Evolutionary conservation across 1,140 invertebrate species (phyloP).

Genomic region (Archivesica marissinica): DNA sequence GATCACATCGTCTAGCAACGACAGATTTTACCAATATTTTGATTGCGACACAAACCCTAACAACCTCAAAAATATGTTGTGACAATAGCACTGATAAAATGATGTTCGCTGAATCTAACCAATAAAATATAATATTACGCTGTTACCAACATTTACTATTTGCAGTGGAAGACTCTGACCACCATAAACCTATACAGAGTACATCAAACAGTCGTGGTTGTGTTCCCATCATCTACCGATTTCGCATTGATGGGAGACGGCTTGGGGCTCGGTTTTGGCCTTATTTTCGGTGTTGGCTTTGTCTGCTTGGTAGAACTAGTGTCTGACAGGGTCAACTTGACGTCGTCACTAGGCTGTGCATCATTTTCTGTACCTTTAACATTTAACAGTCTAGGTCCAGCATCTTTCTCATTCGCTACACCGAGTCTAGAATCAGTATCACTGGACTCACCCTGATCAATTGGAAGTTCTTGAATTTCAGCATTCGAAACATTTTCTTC

Average conservation of each 20-base stretch:
- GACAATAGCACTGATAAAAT: too few relatives aligned
- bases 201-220: background rate
- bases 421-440: too few relatives aligned
- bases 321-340: background rate
- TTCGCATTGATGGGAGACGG: background rate
- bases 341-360: background rate
- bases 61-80: too few relatives aligned
- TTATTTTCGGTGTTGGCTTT: conserved; percentile 12
- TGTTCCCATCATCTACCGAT: background rate
- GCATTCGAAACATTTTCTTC: background rate
- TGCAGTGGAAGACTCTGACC: too few relatives aligned
- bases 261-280: conserved; percentile 7
- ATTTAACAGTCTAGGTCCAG: background rate
- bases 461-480: background rate
- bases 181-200: too few relatives aligned
- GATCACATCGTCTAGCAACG: too few relatives aligned
- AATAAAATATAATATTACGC: too few relatives aligned
- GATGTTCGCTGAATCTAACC: too few relatives aligned
- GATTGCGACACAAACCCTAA: too few relatives aligned
- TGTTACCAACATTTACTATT: too few relatives aligned
- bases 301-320: background rate
- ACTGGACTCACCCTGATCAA: too few relatives aligned
- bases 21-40: too few relatives aligned
- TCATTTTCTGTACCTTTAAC: background rate
- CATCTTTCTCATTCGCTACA: background rate